Percentiles rank a stretch among this genome's conserved stretches.
Evolutionary conservation across 2,113 vertebrate genomes (phyloP).

Genomic region (Paradoxurus hermaphroditus): DNA sequence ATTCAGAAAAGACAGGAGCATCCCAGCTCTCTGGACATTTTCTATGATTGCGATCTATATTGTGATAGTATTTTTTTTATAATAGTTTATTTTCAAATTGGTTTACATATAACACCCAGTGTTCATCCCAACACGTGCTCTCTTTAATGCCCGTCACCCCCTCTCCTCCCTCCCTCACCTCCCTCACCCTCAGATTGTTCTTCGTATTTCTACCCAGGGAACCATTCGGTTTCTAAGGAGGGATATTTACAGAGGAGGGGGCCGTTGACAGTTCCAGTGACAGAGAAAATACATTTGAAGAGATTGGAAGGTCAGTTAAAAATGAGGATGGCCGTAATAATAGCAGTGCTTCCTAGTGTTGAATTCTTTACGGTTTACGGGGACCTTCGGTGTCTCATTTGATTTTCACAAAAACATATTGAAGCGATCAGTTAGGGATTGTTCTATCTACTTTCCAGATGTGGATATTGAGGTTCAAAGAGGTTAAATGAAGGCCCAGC

Average conservation of each 20-base stretch:
- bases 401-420: conserved; percentile 23
- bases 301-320: neutral
- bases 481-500: conserved; percentile 5
- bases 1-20: neutral
- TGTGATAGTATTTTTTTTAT: no score
- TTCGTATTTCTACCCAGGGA: neutral
- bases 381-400: neutral
- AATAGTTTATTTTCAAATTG: no score
- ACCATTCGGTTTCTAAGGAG: neutral
- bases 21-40: conserved; percentile 1
- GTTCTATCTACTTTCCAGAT: neutral
- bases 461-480: conserved; percentile 29
- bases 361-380: neutral
- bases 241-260: neutral
- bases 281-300: neutral
- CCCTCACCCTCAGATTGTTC: no score
- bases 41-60: neutral
- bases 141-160: no score
- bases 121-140: no score
- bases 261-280: neutral
- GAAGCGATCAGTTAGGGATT: neutral
- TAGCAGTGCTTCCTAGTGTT: neutral
- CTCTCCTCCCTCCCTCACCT: no score
- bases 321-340: neutral
- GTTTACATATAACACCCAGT: no score